phyloP scores from a whole-genome alignment of 2,888 invertebrate genomes.

The Diadromus collaris region DNA sequence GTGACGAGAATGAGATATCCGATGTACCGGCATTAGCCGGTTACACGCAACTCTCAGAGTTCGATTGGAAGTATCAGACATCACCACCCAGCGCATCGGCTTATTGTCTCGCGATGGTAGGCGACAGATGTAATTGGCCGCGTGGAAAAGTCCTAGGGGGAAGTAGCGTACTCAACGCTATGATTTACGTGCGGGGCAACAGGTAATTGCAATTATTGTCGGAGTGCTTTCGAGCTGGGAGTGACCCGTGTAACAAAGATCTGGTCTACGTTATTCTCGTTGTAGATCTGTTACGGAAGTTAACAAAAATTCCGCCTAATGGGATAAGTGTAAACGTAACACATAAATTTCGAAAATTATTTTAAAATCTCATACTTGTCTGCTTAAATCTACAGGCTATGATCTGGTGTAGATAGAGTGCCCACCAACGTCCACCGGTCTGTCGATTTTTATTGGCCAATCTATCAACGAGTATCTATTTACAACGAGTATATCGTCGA shows the following conservation, averaged over 20 bases:
- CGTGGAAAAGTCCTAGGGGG: constrained; percentile 96
- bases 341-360: no score
- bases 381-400: no score
- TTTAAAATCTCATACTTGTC: no score
- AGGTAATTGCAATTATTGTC: constrained; percentile 79
- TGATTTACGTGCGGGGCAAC: constrained; percentile 96
- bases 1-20: constrained; percentile 93
- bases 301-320: not conserved
- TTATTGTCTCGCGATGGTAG: constrained; percentile 94
- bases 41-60: constrained; percentile 91
- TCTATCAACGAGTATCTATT: no score
- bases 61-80: constrained; percentile 97
- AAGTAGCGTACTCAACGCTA: constrained; percentile 93
- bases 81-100: constrained; percentile 87
- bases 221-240: not conserved
- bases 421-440: no score
- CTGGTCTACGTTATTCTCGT: no score
- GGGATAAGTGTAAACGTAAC: no score
- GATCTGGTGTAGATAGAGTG: no score
- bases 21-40: constrained; percentile 93
- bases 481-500: no score
- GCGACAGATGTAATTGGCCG: constrained; percentile 95
- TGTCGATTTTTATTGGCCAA: no score
- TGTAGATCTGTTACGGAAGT: not conserved
- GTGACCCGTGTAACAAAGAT: not conserved